Base-by-base conservation (phyloP, 2,113 vertebrate genomes). In the Chamaetylas fuelleborni region DNA sequence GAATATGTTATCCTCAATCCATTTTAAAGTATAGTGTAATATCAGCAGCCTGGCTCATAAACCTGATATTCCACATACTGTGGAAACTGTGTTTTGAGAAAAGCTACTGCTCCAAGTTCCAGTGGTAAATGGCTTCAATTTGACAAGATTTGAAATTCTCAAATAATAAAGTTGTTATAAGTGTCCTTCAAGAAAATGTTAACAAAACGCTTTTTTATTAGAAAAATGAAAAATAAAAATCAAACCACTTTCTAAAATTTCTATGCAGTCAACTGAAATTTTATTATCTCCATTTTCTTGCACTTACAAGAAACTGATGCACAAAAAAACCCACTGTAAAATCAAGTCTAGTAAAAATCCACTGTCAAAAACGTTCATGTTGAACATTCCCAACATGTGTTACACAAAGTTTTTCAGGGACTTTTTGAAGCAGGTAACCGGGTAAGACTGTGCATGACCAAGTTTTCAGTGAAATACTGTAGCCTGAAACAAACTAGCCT, bases 351-450 rank as follows among this genome's bases (percentile, higher is more conserved):
- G 25, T n/a, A 69, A 90, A 90, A 81, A 61, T 10, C 25, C 0
- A 0, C 10, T 50, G 17, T 34, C 15, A 16, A 81, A 64, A 56
- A 81, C 20, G 16, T 14, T 54, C 9, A 33, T 0, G 1, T 11
- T 72, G 16, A 87, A 71, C 6, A 31, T 43, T 71, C 22, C 50
- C 13, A 60, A 23, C 0, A 2, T 1, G 7, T 0, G 2, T 51
- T 43, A 29, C 2, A 24, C 29, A 12, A 56, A 88, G 45, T n/a
- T 81, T 93, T 65, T 56, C 36, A 19, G 1, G 25, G 40, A 81
- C 58, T 45, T 80, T 82, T 36, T 24, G 42, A 92, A 70, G 54
- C 57, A 95, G 45, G 42, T 76, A 77, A 36, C 69, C 56, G 50
- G 45, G 40, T 88, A 88, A 81, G 61, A 81, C 38, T 74, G 42